phyloP scores from a whole-genome alignment of 2,888 invertebrate species.

The Drosophila subquinaria region DNA sequence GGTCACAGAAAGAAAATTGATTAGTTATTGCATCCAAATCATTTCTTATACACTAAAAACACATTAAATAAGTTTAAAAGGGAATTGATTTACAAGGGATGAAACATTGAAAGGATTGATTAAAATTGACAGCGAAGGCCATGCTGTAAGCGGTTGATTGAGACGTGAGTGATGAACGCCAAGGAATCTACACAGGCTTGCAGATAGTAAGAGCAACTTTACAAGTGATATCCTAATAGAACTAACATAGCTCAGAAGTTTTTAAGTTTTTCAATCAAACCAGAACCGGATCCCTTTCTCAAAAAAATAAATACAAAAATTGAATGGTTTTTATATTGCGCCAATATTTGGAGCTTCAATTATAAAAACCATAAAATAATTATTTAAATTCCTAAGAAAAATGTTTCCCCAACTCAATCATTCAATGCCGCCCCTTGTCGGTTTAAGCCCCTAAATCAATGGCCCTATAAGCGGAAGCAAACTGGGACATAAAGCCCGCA shows the following conservation, averaged over 20 bases:
- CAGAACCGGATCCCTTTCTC: no score
- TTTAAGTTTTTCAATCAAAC: no score
- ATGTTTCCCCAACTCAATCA: neutral
- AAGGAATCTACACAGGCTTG: neutral
- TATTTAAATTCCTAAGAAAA: no score
- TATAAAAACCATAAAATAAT: no score
- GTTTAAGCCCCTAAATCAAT: neutral
- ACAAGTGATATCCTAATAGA: neutral
- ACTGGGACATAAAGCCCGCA: constrained; percentile 24
- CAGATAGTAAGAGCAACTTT: neutral
- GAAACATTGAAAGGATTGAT: neutral
- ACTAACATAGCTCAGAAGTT: neutral
- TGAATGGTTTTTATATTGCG: no score
- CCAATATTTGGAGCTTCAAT: no score
- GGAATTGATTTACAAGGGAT: constrained; percentile 22
- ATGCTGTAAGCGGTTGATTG: constrained; percentile 15
- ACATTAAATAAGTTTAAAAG: neutral
- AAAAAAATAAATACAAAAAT: no score
- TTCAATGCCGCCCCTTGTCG: neutral
- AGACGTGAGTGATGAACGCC: neutral
- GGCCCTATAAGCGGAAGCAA: constrained; percentile 1
- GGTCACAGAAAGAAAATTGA: neutral
- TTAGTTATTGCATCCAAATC: constrained; percentile 3
- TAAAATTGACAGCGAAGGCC: constrained; percentile 8
- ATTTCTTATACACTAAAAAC: neutral